Evolutionary conservation across 2,113 vertebrate species (phyloP), one percentile per base, ranked within the genome.

Genomic region (Accipiter cooperii): DNA sequence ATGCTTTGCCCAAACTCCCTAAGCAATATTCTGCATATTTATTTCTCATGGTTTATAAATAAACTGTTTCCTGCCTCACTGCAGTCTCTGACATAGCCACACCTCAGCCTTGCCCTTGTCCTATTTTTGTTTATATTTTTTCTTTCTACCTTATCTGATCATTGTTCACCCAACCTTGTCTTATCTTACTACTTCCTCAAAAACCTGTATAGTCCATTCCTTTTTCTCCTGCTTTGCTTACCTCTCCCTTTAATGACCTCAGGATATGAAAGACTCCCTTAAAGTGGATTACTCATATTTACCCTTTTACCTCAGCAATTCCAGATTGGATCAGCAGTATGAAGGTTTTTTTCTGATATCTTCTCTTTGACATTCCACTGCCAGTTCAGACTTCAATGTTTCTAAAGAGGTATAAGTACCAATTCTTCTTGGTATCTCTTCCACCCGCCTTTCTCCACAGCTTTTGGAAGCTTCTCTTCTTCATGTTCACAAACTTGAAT

Each of bases 241-340:
- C 12, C 4, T 64, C 38, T 85, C 15, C 29, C 21, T 89, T 84
- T 63, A 63, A 73, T 38, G 46, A 77, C 6, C 20, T 84, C 21
- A 91, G 46, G 25, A 49, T 70, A 66, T 31, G 6, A 93, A 68
- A 12, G 5, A 47, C 26, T 68, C 16, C 5, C 31, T 94, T 81
- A 36, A 84, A 85, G 20, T 26, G 11, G 11, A 64, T 79, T 42
- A 42, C 10, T 80, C 16, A 38, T 58, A 7, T 26, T 61, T 86
- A 22, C 6, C 8, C 9, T 84, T 93, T 64, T 69, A 33, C 9
- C 5, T 42, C 52, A 70, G 40, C 26, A 74, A 29, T 86, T 90
- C 22, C 40, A 83, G 24, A 21, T 28, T 0, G 0, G 17, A 64
- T 4, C 19, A 20, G 60, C 17, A 71, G 4, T n/a, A 26, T 74